Base-by-base conservation (phyloP, 1,140 invertebrate genomes). In the Drosophila nasuta region DNA sequence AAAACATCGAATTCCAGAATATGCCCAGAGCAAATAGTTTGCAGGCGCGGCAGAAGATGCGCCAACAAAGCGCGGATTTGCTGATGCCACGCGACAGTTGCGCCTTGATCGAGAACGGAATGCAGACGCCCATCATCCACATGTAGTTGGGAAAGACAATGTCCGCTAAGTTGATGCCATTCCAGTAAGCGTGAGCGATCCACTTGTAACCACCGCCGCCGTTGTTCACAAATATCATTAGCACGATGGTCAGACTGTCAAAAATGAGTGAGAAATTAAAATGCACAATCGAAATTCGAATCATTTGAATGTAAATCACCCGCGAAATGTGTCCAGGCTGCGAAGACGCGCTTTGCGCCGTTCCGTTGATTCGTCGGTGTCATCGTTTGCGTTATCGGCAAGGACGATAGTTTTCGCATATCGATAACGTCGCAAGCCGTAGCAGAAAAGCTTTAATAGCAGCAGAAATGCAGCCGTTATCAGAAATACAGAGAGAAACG, bases 211-310 rank as follows among this genome's bases (percentile, higher is more conserved):
- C 93, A 2, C 98, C 98, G 10, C 96, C 97, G 1, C 97, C 96
- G 92, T 97, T 96, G 91, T 98, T 98, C 13, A 98, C 97, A 93
- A 98, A 98, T 81, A 98, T 97, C 97, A 98, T 98, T 35, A 97
- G 91, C n/a, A 96, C 94, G 79, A 97, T 96, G 46, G 94, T 94
- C 54, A 97, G 94, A 7, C 91, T 92, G 15, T 1, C 1, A 63
- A 30, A 3, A 15, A 75, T 25, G 3, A 25, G 20, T 25, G 20
- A 25, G 20, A 25, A 25, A 25, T 25, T 25, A 25, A 25, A 25
- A 25, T 25, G 20, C 3, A 25, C 20, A 25, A 25, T 25, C 20
- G 1, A 7, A 5, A 60, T 38, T 28, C 20, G 20, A 20, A 20
- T 51, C 8, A 28, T 15, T 25, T 15, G 11, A 20, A 7, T 49